Percentiles rank a stretch among this genome's conserved stretches.
phyloP scores from a whole-genome alignment of 2,113 vertebrate genomes.

The Rousettus leschenaultii region DNA sequence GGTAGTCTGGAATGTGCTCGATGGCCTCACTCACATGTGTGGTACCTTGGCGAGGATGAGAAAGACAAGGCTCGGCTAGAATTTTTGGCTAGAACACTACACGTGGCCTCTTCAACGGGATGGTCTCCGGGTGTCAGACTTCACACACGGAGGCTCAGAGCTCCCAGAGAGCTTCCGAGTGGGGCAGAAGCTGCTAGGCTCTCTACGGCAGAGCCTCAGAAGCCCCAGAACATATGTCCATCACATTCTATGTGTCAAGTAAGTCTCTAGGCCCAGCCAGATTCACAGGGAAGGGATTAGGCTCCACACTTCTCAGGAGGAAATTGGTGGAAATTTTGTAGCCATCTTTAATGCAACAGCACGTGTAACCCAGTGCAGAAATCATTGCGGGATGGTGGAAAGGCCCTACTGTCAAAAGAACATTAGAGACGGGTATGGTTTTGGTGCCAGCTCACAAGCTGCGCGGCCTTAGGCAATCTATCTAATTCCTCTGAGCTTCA shows the following conservation, averaged over 20 bases:
- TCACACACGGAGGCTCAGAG: not conserved
- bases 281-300: not conserved
- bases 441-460: not conserved
- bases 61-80: not conserved
- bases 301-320: not conserved
- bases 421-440: not conserved
- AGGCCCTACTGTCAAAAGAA: not conserved
- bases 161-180: not conserved
- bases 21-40: not conserved
- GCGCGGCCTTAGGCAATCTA: not conserved
- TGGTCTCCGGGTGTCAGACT: not conserved
- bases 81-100: not conserved
- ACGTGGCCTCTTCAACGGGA: fast-evolving
- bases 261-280: not conserved
- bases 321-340: not conserved
- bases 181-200: not conserved
- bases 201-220: not conserved
- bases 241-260: not conserved
- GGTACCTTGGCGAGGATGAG: no score
- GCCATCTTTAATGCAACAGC: not conserved
- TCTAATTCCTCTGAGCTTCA: not conserved
- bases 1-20: not conserved
- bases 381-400: fast-evolving
- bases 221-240: not conserved
- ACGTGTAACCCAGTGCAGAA: not conserved